These are phyloP conservation scores for Zaprionus ornatus DNA, from an alignment of 1,140 invertebrate species.

Conservation along the genomic window DNA sequence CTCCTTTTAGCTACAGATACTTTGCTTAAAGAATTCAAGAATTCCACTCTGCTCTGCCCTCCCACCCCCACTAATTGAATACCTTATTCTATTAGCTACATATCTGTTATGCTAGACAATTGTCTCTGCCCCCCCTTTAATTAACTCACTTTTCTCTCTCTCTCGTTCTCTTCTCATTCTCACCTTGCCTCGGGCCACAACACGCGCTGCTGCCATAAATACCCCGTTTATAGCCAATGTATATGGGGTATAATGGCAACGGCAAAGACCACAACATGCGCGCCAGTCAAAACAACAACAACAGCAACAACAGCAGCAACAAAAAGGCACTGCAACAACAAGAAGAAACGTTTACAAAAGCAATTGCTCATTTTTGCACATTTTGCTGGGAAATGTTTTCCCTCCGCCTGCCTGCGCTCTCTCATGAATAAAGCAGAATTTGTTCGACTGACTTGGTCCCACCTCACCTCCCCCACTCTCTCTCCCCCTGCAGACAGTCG, in stretches of 20 bases:
- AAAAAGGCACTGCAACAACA: constrained; percentile 1
- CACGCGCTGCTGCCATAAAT: constrained; percentile 10
- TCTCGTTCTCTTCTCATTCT: background rate
- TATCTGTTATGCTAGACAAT: background rate
- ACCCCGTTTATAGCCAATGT: constrained; percentile 6
- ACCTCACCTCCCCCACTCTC: background rate
- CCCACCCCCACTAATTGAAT: background rate
- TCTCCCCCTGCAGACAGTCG: constrained; percentile 28
- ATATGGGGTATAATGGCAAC: constrained; percentile 40
- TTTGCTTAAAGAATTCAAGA: background rate
- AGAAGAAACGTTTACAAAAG: constrained; percentile 50
- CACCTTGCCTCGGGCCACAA: background rate
- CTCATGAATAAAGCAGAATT: constrained; percentile 42
- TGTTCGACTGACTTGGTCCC: constrained; percentile 18
- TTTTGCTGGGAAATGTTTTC: constrained; percentile 61
- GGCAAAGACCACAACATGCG: constrained; percentile 36
- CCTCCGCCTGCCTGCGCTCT: background rate
- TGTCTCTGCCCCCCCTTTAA: background rate
- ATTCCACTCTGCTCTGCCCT: too few species aligned
- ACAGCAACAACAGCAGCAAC: constrained; percentile 8
- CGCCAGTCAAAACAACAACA: constrained; percentile 8
- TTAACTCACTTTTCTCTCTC: background rate
- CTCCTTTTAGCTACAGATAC: background rate
- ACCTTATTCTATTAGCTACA: background rate
- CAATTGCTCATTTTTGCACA: constrained; percentile 77